Conservation (phyloP, 2,113 vertebrate species). For the Sclerurus mexicanus region DNA sequence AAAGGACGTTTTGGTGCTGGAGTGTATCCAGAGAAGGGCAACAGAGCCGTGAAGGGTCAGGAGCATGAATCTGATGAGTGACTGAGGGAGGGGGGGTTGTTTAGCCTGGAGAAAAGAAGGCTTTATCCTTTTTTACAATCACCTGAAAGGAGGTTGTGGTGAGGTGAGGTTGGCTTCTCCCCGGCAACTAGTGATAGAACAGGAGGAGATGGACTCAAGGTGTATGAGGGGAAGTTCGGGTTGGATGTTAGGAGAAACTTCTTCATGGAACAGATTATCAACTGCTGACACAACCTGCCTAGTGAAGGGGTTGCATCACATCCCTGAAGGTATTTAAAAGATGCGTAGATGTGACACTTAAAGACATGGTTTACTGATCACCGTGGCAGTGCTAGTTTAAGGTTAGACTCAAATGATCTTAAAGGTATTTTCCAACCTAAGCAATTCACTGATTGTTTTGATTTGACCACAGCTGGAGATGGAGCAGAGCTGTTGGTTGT, state of each 20-base stretch:
- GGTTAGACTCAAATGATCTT: neutral
- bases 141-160: neutral
- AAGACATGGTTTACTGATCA: neutral
- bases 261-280: neutral
- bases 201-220: neutral
- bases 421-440: neutral
- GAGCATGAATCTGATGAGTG: accelerated
- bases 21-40: neutral
- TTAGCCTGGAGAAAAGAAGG: neutral
- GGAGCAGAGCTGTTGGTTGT: neutral
- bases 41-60: accelerated
- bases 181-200: too few species aligned
- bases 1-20: accelerated
- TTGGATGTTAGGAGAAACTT: neutral
- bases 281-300: neutral
- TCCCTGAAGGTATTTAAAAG: neutral
- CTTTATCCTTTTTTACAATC: neutral
- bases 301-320: neutral
- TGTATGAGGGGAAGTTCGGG: neutral
- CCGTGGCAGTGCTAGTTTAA: neutral
- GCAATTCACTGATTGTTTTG: neutral
- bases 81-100: neutral
- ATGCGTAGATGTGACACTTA: neutral
- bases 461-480: neutral
- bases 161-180: accelerated